Percentiles rank a stretch among this genome's conserved stretches.
phyloP scores from a whole-genome alignment of 2,888 invertebrate genomes.

The Mellilla xanthometata region DNA sequence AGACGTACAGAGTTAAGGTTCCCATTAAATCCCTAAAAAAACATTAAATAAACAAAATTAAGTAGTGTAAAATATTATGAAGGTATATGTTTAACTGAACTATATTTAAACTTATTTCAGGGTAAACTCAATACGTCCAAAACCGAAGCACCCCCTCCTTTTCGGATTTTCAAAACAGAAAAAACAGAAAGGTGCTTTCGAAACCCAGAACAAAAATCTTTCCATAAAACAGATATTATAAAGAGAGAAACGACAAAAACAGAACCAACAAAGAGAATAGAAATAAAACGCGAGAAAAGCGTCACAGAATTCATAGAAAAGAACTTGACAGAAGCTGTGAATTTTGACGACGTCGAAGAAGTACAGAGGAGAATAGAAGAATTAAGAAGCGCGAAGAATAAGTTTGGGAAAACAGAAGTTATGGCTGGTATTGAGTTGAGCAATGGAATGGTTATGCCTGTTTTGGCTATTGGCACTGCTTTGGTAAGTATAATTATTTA shows the following conservation, averaged over 20 bases:
- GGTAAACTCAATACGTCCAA: constrained; percentile 37
- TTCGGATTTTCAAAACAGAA: constrained; percentile 4
- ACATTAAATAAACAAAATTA: too few species aligned
- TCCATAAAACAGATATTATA: too few species aligned
- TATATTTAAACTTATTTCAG: constrained; percentile 37
- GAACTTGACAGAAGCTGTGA: not conserved
- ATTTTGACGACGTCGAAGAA: constrained; percentile 26
- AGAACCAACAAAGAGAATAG: not conserved
- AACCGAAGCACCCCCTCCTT: constrained; percentile 11
- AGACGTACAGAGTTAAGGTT: too few species aligned
- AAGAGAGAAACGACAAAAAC: not conserved
- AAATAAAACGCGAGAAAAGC: constrained; percentile 23
- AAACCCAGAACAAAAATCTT: too few species aligned
- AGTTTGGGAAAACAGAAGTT: constrained; percentile 37
- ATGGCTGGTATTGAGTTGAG: constrained; percentile 44
- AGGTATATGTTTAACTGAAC: too few species aligned
- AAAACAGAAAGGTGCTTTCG: not conserved
- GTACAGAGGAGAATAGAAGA: constrained; percentile 44
- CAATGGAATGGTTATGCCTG: constrained; percentile 53
- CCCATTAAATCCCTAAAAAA: too few species aligned
- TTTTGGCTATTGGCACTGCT: constrained; percentile 60
- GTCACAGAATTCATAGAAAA: not conserved
- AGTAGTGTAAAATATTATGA: too few species aligned
- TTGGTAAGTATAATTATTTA: constrained; percentile 51
- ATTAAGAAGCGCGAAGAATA: constrained; percentile 39